Evolutionary conservation across 1,140 invertebrate species (phyloP).

Genomic region (Anoplophora glabripennis): DNA sequence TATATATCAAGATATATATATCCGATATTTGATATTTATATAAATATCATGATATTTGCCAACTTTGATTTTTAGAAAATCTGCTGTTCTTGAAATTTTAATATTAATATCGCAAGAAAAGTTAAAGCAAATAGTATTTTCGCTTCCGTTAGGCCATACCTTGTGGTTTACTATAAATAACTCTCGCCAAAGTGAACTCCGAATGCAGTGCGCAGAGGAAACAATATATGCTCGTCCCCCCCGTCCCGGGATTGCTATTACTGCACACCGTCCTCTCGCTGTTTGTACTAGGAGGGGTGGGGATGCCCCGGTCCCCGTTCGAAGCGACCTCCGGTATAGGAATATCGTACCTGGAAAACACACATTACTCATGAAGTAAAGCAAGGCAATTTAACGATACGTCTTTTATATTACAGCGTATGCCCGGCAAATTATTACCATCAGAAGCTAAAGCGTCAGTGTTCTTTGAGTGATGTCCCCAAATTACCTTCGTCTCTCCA

Average conservation of each 20-base stretch:
- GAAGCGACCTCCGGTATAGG: conserved; percentile 66
- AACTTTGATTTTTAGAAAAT: no score
- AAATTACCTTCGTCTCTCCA: conserved; percentile 70
- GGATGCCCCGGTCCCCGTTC: conserved; percentile 60
- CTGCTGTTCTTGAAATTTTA: no score
- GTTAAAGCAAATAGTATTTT: no score
- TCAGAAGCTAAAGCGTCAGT: not conserved
- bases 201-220: conserved; percentile 85
- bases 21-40: no score
- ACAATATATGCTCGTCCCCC: conserved; percentile 69
- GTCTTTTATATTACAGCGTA: not conserved
- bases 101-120: no score
- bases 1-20: no score
- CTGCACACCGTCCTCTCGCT: conserved; percentile 60
- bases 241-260: conserved; percentile 54
- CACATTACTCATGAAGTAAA: conserved; percentile 1
- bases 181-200: conserved; percentile 75
- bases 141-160: no score
- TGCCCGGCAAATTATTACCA: not conserved
- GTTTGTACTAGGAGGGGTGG: conserved; percentile 64
- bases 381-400: no score
- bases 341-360: conserved; percentile 68
- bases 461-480: no score
- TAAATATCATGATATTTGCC: no score
- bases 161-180: conserved; percentile 75